Percentiles rank a stretch among this genome's conserved stretches.
Evolutionary conservation across 1,140 invertebrate species (phyloP).

Genomic region (Meteorus sp.): DNA sequence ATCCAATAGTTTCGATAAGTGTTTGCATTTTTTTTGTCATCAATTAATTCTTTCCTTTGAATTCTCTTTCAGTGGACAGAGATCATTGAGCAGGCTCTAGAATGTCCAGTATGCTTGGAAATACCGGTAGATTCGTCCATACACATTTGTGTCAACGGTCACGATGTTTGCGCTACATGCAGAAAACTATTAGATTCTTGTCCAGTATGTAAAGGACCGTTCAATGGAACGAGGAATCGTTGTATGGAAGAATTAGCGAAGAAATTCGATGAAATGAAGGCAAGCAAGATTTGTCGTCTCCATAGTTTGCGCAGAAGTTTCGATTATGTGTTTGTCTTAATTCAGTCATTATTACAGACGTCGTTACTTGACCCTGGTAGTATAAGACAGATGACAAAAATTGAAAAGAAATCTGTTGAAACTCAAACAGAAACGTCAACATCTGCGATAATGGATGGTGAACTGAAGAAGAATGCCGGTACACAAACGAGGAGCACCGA

Average conservation of each 20-base stretch:
- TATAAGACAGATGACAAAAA: background rate
- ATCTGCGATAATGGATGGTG: no score
- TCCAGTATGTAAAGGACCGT: constrained; percentile 53
- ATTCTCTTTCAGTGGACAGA: constrained; percentile 16
- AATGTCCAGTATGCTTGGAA: constrained; percentile 59
- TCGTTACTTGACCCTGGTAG: background rate
- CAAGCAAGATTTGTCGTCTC: background rate
- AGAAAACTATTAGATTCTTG: constrained; percentile 53
- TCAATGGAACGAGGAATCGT: constrained; percentile 56
- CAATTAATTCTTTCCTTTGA: no score
- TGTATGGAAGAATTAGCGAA: constrained; percentile 57
- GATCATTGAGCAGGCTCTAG: constrained; percentile 51
- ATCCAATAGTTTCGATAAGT: no score
- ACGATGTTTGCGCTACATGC: constrained; percentile 57
- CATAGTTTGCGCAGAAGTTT: background rate
- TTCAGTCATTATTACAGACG: background rate
- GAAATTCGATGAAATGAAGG: constrained; percentile 40
- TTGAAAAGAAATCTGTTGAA: background rate
- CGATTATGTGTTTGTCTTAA: background rate
- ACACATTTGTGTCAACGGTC: constrained; percentile 58
- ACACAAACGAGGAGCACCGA: no score
- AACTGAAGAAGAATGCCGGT: no score
- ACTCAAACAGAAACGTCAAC: constrained; percentile 14
- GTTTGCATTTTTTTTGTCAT: no score
- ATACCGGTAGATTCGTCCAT: constrained; percentile 54